Evolutionary conservation across 2,113 vertebrate genomes (phyloP).

Genomic region (Podarcis raffonei): DNA sequence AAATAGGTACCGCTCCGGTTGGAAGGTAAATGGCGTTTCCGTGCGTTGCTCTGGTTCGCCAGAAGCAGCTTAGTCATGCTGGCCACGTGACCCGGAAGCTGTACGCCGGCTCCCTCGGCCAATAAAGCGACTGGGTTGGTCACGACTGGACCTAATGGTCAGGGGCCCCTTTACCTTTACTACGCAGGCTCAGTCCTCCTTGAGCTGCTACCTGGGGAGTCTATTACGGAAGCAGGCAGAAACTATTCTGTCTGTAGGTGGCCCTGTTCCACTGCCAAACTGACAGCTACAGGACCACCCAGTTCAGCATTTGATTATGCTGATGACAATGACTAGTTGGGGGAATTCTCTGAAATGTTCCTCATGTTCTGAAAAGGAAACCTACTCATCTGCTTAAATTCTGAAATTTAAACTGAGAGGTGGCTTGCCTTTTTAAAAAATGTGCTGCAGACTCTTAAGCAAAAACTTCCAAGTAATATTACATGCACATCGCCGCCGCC

Average conservation of each 20-base stretch:
- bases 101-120: too few relatives aligned
- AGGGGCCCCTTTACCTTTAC: too few relatives aligned
- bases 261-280: neutral
- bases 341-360: neutral
- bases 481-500: neutral
- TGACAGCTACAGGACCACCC: neutral
- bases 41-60: too few relatives aligned
- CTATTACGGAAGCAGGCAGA: neutral
- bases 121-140: too few relatives aligned
- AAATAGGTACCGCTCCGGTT: too few relatives aligned
- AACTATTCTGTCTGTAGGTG: neutral
- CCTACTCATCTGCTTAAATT: too few relatives aligned
- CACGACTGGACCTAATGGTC: too few relatives aligned
- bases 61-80: too few relatives aligned
- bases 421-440: neutral
- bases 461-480: neutral
- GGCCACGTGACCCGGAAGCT: too few relatives aligned
- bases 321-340: neutral
- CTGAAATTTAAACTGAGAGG: neutral
- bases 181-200: too few relatives aligned
- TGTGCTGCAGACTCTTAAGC: neutral
- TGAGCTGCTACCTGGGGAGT: neutral
- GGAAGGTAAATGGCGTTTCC: too few relatives aligned
- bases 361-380: neutral
- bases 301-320: neutral